These are phyloP conservation scores for Drosophila repleta DNA, from an alignment of 1,140 invertebrate genomes.

Conservation along the genomic window DNA sequence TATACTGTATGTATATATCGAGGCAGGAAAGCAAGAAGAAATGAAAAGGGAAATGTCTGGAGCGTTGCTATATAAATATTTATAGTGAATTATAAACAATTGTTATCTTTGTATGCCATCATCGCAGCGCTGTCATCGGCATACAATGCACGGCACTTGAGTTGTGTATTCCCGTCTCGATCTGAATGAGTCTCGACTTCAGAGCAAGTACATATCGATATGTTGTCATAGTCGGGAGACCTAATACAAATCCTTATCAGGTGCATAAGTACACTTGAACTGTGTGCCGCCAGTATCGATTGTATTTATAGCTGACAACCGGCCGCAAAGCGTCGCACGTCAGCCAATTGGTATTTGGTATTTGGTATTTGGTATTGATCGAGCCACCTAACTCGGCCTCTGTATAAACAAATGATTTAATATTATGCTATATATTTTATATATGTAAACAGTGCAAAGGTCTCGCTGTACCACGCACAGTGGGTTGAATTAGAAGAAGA, in stretches of 20 bases:
- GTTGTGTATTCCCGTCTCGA: conserved; percentile 28
- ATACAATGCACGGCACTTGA: conserved; percentile 55
- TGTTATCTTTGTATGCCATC: conserved; percentile 62
- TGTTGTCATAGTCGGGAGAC: conserved; percentile 16
- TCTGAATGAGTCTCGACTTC: conserved; percentile 28
- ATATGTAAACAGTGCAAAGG: too few relatives aligned
- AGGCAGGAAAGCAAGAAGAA: not conserved
- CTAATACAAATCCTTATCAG: conserved; percentile 39
- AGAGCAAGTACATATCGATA: not conserved
- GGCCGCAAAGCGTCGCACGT: conserved; percentile 16
- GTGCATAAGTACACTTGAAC: conserved; percentile 19
- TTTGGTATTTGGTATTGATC: conserved; percentile 42
- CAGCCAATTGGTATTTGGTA: conserved; percentile 29
- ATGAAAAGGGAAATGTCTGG: conserved; percentile 5
- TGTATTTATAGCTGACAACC: conserved; percentile 20
- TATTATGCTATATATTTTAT: too few relatives aligned
- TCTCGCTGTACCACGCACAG: too few relatives aligned
- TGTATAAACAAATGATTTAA: not conserved
- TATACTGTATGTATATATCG: conserved; percentile 12
- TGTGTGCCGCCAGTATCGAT: not conserved
- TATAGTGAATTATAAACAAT: conserved; percentile 64
- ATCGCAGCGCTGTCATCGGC: conserved; percentile 38
- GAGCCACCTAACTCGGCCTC: conserved; percentile 3
- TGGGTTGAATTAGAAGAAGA: too few relatives aligned
- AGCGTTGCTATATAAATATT: conserved; percentile 55